Evolutionary conservation across 2,888 invertebrate genomes (phyloP), one percentile per base, ranked within the genome.

Genomic region (Rhodophaea formosa): DNA sequence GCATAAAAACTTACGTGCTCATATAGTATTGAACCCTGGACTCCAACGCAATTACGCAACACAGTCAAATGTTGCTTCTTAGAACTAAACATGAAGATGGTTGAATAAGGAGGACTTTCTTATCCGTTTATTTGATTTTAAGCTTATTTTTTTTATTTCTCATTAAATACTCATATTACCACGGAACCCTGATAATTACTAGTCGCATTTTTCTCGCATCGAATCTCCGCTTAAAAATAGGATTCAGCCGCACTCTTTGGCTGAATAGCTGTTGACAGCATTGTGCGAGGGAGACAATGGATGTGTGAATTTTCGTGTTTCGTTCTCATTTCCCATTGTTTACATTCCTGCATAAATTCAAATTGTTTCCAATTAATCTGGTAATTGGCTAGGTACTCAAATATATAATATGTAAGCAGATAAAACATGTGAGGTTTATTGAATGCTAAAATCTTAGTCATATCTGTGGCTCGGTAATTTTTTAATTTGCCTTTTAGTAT

Each of bases 221-320:
- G 29, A 43, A 30, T 42, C 42, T 23, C 39, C 14, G 49, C 47
- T 43, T 49, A 56, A 61, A 60, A 58, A 61, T 51, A 57, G 58
- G 51, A 57, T 57, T 30, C 53, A 43, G 58, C 56, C 59, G 56
- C 52, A 47, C 59, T 62, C 62, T 64, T 64, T 52, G 62, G 62
- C 58, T 62, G 59, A 64, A 64, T 64, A 51, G 64, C 51, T 60
- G 64, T 62, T 62, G 62, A 64, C 64, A 45, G 58, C 62, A 62
- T 62, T 59, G 64, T 62, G 58, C 35, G 61, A 58, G 39, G 29
- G 53, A 58, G 57, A 61, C 61, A 58, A 61, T 60, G 43, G 52
- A 53, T 15, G 64, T 56, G 56, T 53, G 59, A 57, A 60, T 61
- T 62, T 57, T 54, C 49, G 14, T 17, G 58, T 55, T 58, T 58